phyloP scores from a whole-genome alignment of 2,797 vertebrate genomes.

The Danio choprae region DNA sequence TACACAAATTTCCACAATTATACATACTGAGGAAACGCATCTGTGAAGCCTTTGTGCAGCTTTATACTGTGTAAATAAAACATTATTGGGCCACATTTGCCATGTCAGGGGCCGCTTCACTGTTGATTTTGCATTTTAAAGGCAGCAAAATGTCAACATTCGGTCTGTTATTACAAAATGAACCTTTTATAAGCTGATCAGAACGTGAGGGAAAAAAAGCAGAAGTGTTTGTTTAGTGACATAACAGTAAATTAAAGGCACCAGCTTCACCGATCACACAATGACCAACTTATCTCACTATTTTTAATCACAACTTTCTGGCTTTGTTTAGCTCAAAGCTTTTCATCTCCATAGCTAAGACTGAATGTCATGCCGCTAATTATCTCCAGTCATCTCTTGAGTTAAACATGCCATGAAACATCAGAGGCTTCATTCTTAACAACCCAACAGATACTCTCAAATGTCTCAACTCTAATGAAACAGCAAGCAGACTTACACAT shows the following conservation, averaged over 20 bases:
- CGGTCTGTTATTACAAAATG: not conserved
- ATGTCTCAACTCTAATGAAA: constrained; percentile 62
- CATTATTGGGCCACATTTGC: not conserved
- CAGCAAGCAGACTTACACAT: constrained; percentile 46
- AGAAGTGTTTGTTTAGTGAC: not conserved
- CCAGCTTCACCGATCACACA: constrained; percentile 13
- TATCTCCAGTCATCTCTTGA: constrained; percentile 40
- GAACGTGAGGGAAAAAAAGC: not conserved
- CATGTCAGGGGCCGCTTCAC: not conserved
- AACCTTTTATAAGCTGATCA: not conserved
- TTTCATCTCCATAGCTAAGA: constrained; percentile 31
- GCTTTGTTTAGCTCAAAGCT: constrained; percentile 31
- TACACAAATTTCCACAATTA: too few species aligned
- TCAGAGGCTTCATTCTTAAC: constrained; percentile 47
- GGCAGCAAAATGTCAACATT: not conserved
- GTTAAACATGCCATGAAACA: constrained; percentile 47
- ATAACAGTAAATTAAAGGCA: constrained; percentile 13
- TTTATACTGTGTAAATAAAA: not conserved
- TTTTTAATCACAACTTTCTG: constrained; percentile 18
- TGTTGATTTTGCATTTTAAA: not conserved
- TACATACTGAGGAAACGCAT: not conserved
- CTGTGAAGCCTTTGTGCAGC: not conserved
- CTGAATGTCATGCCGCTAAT: constrained; percentile 31
- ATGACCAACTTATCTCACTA: constrained; percentile 14
- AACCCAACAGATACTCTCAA: constrained; percentile 49